Conservation (phyloP, 2,797 vertebrate genomes). For the Rhadinocentrus ornatus region DNA sequence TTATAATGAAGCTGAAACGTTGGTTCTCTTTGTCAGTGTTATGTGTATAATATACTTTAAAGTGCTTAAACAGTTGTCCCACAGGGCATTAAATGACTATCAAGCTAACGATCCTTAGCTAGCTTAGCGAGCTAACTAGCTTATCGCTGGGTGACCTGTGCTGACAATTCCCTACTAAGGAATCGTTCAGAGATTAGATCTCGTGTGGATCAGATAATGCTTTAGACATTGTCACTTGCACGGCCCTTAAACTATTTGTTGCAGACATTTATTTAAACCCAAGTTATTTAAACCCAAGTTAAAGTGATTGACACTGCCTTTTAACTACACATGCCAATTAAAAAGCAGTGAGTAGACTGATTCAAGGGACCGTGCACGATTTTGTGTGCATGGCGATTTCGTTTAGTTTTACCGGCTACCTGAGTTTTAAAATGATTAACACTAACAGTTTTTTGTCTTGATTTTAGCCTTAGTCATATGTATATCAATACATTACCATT, state of each 20-base stretch:
- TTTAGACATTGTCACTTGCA: background rate
- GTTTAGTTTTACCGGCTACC: too few relatives aligned
- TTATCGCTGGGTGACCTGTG: constrained; percentile 64
- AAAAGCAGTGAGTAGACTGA: constrained; percentile 30
- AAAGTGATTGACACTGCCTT: too few relatives aligned
- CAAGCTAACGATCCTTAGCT: constrained; percentile 24
- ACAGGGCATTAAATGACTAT: too few relatives aligned
- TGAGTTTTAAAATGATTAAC: too few relatives aligned
- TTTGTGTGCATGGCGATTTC: constrained; percentile 69
- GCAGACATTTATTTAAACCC: too few relatives aligned
- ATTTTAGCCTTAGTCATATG: too few relatives aligned
- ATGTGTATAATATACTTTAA: background rate
- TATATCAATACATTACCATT: too few relatives aligned
- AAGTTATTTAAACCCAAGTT: too few relatives aligned
- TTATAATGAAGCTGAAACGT: background rate
- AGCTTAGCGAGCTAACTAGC: constrained; percentile 44
- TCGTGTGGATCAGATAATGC: constrained; percentile 39
- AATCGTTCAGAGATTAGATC: constrained; percentile 61
- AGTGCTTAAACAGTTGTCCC: too few relatives aligned
- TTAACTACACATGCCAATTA: background rate
- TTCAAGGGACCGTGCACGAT: constrained; percentile 50
- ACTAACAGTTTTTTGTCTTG: too few relatives aligned
- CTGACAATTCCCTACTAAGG: constrained; percentile 36
- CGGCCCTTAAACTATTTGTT: fast-evolving
- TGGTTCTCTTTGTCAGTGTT: constrained; percentile 1